Evolutionary conservation across 2,797 vertebrate genomes (phyloP).

Genomic region (Enteromius trimaculatus): DNA sequence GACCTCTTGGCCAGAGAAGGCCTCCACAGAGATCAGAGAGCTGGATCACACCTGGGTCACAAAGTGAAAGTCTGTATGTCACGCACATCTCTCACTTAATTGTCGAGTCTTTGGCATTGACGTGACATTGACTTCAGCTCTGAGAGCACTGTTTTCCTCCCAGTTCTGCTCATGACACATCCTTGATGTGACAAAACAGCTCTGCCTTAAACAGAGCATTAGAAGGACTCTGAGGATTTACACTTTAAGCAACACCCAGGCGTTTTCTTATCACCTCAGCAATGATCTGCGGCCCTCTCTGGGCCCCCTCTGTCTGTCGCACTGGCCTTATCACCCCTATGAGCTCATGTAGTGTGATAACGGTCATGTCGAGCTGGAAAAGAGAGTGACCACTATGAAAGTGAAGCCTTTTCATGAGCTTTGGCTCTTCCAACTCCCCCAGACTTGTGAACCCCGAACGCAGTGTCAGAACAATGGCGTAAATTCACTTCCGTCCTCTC

Average conservation of each 20-base stretch:
- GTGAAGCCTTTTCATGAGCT: neutral
- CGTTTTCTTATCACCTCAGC: conserved; percentile 49
- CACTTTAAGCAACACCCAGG: conserved; percentile 48
- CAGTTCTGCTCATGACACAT: conserved; percentile 53
- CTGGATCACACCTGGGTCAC: conserved; percentile 20
- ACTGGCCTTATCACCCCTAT: conserved; percentile 24
- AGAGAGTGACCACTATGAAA: neutral
- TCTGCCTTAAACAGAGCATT: conserved; percentile 51
- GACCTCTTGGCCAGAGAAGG: neutral
- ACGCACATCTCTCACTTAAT: conserved; percentile 18
- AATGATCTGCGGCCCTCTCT: conserved; percentile 47
- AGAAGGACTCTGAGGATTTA: conserved; percentile 46
- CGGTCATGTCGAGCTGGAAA: neutral
- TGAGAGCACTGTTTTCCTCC: conserved; percentile 27
- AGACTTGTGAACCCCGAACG: neutral
- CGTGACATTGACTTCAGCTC: conserved; percentile 31
- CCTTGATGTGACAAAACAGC: conserved; percentile 59
- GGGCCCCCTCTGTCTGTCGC: conserved; percentile 19
- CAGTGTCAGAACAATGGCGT: conserved; percentile 19
- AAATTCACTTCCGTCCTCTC: conserved; percentile 23
- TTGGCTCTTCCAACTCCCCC: neutral
- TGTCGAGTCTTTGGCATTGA: conserved; percentile 34
- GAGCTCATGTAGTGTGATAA: conserved; percentile 43
- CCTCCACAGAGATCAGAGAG: conserved; percentile 28
- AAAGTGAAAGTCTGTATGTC: conserved; percentile 6